A percentile compares a stretch with the other conserved stretches of the same genome.
Conservation (phyloP, 2,797 vertebrate genomes). For the Tadarida brasiliensis region DNA sequence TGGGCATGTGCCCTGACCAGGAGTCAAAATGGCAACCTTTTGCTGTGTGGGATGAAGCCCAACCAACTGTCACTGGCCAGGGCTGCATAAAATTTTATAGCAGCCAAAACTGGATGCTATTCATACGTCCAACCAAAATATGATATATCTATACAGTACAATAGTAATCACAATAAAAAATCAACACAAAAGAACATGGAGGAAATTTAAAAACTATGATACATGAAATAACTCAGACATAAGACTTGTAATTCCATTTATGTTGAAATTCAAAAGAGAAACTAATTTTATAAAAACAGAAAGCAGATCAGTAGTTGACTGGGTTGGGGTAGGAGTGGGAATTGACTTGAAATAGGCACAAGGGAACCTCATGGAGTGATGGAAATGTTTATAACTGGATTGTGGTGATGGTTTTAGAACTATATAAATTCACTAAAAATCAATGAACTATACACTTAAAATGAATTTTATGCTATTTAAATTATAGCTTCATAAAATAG, state of each 20-base stretch:
- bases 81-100: neutral
- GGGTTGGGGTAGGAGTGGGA: neutral
- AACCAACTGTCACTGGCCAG: neutral
- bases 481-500: conserved; percentile 23
- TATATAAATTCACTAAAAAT: neutral
- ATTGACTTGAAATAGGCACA: neutral
- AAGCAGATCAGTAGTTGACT: neutral
- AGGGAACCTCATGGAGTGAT: neutral
- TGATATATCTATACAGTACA: neutral
- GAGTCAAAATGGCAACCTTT: neutral
- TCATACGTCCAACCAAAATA: neutral
- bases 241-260: neutral
- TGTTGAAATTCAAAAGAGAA: neutral
- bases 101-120: neutral
- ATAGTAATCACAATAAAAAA: neutral
- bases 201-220: neutral
- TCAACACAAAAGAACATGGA: neutral
- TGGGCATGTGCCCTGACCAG: neutral
- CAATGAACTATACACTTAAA: neutral
- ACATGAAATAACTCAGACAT: neutral
- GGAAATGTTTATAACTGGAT: neutral
- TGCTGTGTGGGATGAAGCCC: neutral
- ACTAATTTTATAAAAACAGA: neutral
- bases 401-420: neutral
- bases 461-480: neutral